These are phyloP conservation scores for Leptonema lineaticorne DNA, from an alignment of 1,140 invertebrate genomes.

Conservation along the genomic window DNA sequence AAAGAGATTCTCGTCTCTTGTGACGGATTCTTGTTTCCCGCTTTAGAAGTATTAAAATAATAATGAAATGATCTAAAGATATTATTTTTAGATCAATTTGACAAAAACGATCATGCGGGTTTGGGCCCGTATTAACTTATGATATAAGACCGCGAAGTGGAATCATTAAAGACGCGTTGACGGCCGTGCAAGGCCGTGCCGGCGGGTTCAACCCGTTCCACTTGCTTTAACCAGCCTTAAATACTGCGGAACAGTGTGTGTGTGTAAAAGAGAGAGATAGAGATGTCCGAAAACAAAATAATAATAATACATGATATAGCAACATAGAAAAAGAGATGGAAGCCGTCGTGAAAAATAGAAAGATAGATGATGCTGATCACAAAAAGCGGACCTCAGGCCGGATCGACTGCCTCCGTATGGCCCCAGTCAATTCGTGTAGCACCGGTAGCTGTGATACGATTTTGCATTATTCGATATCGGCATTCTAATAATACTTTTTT, in stretches of 20 bases:
- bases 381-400: too few relatives aligned
- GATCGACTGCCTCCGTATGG: too few relatives aligned
- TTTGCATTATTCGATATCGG: not conserved
- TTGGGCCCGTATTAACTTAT: not conserved
- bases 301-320: not conserved
- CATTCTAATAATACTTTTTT: not conserved
- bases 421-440: not conserved
- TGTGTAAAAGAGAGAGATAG: too few relatives aligned
- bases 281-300: not conserved
- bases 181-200: constrained; percentile 19
- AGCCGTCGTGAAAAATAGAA: not conserved
- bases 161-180: constrained; percentile 1
- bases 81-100: too few relatives aligned
- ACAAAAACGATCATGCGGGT: not conserved
- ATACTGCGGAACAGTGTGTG: too few relatives aligned
- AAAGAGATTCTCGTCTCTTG: too few relatives aligned
- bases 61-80: too few relatives aligned
- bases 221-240: constrained; percentile 6
- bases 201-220: constrained; percentile 26
- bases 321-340: not conserved
- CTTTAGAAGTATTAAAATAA: too few relatives aligned
- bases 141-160: constrained; percentile 23
- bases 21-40: too few relatives aligned
- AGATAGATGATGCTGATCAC: not conserved
- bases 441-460: not conserved